Evolutionary conservation across 2,113 vertebrate species (phyloP), one percentile per base, ranked within the genome.

Genomic region (Zapornia atra): DNA sequence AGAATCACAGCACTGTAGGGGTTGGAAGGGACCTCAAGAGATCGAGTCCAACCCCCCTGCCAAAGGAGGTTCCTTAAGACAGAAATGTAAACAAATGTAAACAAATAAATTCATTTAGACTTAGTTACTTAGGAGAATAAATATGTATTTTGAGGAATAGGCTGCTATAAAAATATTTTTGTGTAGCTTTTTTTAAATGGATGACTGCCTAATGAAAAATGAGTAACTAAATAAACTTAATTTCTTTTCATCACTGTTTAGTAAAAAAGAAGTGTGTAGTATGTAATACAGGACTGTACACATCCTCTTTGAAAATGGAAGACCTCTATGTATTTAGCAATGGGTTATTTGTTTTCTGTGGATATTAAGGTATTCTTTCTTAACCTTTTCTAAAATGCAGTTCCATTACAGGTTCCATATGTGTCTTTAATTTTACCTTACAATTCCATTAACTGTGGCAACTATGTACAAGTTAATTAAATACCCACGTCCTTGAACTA

Each of bases 151-250:
- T 86, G 61, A 82, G 15, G n/a, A 84, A 82, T 57, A 94, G 34
- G 13, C 65, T 84, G 66, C 25, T 92, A 54, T 79, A 60, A 90
- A 88, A 79, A 50, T 97, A 88, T 87, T 97, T 96, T 92, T 94
- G 56, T 94, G 71, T 80, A 82, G 59, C 34, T 69, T 91, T 84
- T 82, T 89, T 92, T 83, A 33, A 59, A 80, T 54, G 76, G 78
- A 88, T 92, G 96, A 82, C 50, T 94, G 77, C 71, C 48, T 93
- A 89, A 90, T 82, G 73, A 80, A 92, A 88, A 86, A 83, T 70
- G 15, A 96, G 28, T 78, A 50, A 82, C 59, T 14, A 95, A 94
- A 97, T 92, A 82, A 88, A n/a, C 29, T 71, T 95, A n/a, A 77
- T 76, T 93, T 60, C 38, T 96, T 51, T 94, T 94, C 70, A 91